Percentiles rank a stretch among this genome's conserved stretches.
Evolutionary conservation across 2,888 invertebrate species (phyloP).

Genomic region (Rhaphigaster nebulosa): DNA sequence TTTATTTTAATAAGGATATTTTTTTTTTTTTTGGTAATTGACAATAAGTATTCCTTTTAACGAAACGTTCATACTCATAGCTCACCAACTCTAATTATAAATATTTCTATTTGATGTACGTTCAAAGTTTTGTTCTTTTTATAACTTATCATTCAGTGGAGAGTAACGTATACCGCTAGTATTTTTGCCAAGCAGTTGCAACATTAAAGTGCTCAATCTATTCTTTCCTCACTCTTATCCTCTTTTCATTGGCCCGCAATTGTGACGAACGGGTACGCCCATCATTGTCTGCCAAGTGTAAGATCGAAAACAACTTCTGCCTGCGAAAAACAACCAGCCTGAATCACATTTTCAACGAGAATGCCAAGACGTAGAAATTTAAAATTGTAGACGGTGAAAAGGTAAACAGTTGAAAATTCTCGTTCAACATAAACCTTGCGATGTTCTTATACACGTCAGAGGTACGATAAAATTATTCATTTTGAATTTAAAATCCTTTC

Average conservation of each 20-base stretch:
- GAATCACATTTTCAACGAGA: background rate
- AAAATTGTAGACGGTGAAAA: background rate
- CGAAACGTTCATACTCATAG: no score
- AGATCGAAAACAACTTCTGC: background rate
- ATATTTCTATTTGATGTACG: background rate
- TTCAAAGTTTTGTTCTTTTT: background rate
- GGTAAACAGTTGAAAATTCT: background rate
- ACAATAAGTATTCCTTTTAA: no score
- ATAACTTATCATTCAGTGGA: background rate
- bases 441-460: background rate
- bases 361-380: background rate
- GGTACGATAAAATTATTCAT: background rate
- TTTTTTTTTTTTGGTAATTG: no score
- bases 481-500: slow-evolving; percentile 32
- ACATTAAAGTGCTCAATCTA: background rate
- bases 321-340: background rate
- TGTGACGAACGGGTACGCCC: slow-evolving; percentile 14
- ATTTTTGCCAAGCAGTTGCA: background rate
- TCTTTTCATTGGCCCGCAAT: background rate
- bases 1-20: no score
- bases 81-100: background rate
- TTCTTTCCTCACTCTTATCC: background rate
- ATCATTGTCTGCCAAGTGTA: slow-evolving; percentile 6
- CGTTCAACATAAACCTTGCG: background rate
- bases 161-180: background rate